Percentiles rank a stretch among this genome's conserved stretches.
These are phyloP conservation scores for Pica pica DNA, from an alignment of 2,113 vertebrate species.

Conservation along the genomic window DNA sequence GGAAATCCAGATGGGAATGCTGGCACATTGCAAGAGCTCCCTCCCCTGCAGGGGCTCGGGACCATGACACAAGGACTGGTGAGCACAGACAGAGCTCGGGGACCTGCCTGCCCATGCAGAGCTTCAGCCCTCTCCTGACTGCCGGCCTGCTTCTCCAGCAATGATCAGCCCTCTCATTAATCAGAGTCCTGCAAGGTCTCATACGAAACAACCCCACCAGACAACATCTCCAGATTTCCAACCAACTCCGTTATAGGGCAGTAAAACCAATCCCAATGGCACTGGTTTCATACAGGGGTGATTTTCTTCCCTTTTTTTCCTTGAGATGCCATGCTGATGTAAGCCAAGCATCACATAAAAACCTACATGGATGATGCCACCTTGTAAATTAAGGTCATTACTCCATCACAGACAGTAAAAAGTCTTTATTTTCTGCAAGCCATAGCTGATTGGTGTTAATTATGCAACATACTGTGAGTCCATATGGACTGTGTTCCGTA, in stretches of 20 bases:
- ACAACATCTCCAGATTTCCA: not conserved
- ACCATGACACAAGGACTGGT: not conserved
- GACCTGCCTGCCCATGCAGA: not conserved
- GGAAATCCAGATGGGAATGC: slow-evolving; percentile 30
- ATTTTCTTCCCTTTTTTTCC: not conserved
- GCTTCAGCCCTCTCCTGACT: not conserved
- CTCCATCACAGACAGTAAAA: not conserved
- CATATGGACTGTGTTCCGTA: not conserved
- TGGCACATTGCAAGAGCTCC: not conserved
- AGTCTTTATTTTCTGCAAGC: not conserved
- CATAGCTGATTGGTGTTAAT: not conserved
- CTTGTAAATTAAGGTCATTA: not conserved
- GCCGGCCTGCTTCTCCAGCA: not conserved
- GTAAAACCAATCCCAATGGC: not conserved
- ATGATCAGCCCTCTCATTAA: not conserved
- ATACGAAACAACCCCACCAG: not conserved
- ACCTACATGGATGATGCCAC: not conserved
- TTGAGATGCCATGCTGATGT: not conserved
- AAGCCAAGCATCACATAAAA: not conserved
- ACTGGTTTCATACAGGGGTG: not conserved
- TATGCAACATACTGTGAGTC: not conserved
- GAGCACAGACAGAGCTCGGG: not conserved
- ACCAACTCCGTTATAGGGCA: rapidly evolving
- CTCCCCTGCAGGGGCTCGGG: not conserved
- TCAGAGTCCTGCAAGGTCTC: not conserved